phyloP scores from a whole-genome alignment of 35 echinoderm and acorn worm genomes.

The Apostichopus japonicus region DNA sequence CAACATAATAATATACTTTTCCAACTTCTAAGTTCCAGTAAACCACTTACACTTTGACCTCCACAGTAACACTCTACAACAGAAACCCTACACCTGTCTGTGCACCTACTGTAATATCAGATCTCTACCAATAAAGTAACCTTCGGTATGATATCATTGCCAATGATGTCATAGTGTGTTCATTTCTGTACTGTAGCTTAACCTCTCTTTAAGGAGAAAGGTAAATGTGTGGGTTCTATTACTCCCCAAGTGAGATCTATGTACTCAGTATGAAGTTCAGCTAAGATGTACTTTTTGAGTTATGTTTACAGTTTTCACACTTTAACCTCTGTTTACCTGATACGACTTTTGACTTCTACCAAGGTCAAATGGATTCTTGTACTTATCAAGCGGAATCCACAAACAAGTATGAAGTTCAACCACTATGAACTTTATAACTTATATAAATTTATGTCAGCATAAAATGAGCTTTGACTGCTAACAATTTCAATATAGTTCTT shows the following conservation, averaged over 20 bases:
- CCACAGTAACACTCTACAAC: no score
- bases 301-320: neutral
- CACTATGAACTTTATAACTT: neutral
- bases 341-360: neutral
- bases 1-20: no score
- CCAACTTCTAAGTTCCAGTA: no score
- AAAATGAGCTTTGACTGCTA: neutral
- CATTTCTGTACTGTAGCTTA: neutral
- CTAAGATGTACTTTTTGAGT: neutral
- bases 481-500: no score
- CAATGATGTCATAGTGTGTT: no score
- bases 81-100: no score
- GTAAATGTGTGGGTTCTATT: neutral
- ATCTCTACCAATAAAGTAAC: no score
- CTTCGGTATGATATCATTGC: no score
- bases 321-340: conserved; percentile 5
- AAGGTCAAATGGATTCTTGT: neutral
- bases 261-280: neutral
- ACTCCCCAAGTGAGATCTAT: no score
- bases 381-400: neutral
- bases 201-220: neutral
- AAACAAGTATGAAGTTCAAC: neutral
- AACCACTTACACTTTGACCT: no score
- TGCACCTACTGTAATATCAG: no score
- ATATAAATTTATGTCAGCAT: neutral